These are phyloP conservation scores for Leptosomus discolor DNA, from an alignment of 2,113 vertebrate genomes.

Conservation along the genomic window DNA sequence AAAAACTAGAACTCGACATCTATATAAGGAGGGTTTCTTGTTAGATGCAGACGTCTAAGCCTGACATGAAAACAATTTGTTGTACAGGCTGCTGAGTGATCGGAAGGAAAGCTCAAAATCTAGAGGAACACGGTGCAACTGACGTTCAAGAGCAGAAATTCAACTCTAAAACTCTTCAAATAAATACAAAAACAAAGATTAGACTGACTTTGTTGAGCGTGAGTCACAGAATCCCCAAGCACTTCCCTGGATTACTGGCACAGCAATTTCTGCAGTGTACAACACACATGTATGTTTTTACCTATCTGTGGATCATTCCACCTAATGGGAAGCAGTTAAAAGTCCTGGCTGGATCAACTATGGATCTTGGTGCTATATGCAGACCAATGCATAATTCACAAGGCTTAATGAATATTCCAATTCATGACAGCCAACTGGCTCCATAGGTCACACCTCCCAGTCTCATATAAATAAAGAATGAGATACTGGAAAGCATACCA, in stretches of 20 bases:
- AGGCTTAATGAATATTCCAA: constrained; percentile 83
- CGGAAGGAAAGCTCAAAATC: constrained; percentile 42
- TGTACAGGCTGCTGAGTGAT: constrained; percentile 11
- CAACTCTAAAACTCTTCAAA: constrained; percentile 45
- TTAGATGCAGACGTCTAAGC: constrained; percentile 13
- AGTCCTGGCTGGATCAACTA: constrained; percentile 73
- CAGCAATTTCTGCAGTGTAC: not conserved
- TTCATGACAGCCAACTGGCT: constrained; percentile 83
- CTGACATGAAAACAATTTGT: constrained; percentile 50
- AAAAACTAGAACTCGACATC: constrained; percentile 6
- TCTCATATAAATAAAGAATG: constrained; percentile 83
- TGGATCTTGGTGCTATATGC: constrained; percentile 78
- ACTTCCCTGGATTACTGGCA: constrained; percentile 43
- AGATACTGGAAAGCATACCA: constrained; percentile 79
- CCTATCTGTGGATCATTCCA: constrained; percentile 65
- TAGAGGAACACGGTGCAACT: not conserved
- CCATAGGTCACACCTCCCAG: constrained; percentile 78
- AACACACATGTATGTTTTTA: constrained; percentile 50
- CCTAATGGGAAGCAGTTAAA: constrained; percentile 71
- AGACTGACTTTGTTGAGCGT: constrained; percentile 27
- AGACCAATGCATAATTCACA: constrained; percentile 80
- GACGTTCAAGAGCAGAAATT: constrained; percentile 36
- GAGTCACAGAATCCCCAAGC: constrained; percentile 46
- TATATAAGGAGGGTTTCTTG: not conserved
- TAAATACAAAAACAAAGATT: constrained; percentile 37